These are phyloP conservation scores for Atta cephalotes DNA, from an alignment of 1,140 invertebrate species.

Conservation along the genomic window DNA sequence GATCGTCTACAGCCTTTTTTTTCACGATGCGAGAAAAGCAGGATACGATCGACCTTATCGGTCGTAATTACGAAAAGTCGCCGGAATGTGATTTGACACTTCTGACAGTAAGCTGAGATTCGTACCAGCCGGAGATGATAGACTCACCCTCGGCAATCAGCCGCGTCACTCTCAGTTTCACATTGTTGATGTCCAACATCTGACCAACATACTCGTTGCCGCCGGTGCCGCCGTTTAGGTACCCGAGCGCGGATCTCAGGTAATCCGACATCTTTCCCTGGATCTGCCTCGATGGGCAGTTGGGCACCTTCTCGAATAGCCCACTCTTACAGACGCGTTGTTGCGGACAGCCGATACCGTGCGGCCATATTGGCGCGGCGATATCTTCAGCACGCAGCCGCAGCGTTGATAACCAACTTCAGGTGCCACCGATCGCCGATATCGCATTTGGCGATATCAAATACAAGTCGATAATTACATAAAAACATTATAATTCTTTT, in stretches of 20 bases:
- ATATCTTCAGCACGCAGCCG: constrained; percentile 62
- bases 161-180: constrained; percentile 95
- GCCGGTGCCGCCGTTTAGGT: constrained; percentile 80
- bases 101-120: not conserved
- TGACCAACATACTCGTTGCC: constrained; percentile 96
- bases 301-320: constrained; percentile 44
- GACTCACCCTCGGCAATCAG: constrained; percentile 96
- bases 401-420: not conserved
- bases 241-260: constrained; percentile 83
- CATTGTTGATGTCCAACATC: constrained; percentile 94
- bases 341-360: constrained; percentile 80
- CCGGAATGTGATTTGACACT: constrained; percentile 16
- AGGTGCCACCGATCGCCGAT: not conserved
- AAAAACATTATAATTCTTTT: not conserved
- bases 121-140: constrained; percentile 42
- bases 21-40: not conserved
- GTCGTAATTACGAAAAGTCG: constrained; percentile 16
- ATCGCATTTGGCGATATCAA: not conserved
- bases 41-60: not conserved
- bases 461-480: too few relatives aligned
- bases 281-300: constrained; percentile 64
- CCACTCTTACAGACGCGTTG: constrained; percentile 75
- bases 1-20: not conserved
- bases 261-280: constrained; percentile 84
- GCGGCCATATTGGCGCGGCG: constrained; percentile 83